Evolutionary conservation across 2,113 vertebrate genomes (phyloP), one percentile per base, ranked within the genome.

Genomic region (Mormyrus iriodes): DNA sequence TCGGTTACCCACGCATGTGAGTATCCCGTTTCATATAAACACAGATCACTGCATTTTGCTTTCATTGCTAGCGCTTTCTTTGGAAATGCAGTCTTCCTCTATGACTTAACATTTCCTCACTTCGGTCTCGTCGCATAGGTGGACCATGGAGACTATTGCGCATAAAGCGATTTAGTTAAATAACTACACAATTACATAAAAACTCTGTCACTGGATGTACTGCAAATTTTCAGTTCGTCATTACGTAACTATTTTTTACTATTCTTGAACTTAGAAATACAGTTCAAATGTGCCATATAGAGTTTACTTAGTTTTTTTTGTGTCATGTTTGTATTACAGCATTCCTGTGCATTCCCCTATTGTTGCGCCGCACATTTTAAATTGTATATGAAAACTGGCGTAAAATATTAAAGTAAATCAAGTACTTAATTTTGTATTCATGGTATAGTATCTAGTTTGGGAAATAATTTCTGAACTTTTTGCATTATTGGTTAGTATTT

Each of bases 1-100:
- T 99, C 98, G 19, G 98, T 99, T 94, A 99, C 98, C 93, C 99
- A 99, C 94, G 98, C 98, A 92, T 99, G 98, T 99, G 96, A 99
- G 98, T 99, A 96, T 91, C 91, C 76, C 13, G 2, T 79, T 94
- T 92, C 93, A 90, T 89, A 84, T 93, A 48, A 65, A 55, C 53
- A 85, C 69, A 86, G 65, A 88, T 90, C 46, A 89, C 44, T 88
- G 90, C 91, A 49, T 76, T 21, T 35, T 73, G 48, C 35, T 39
- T 35, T n/a, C 4, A 24, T 48, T 27, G 69, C 17, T 19, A 65
- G 73, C 10, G n/a, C 27, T 51, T 76, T 39, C 44, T 44, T 46
- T 88, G 61, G 48, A 10, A 76, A 82, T 69, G 31, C 65, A 24
- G 10, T 48, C 13, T 76, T 19, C 27, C 46, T 49, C 46, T 52